Conservation (phyloP, 35 echinoderm and acorn worm species). For the Eucidaris tribuloides region DNA sequence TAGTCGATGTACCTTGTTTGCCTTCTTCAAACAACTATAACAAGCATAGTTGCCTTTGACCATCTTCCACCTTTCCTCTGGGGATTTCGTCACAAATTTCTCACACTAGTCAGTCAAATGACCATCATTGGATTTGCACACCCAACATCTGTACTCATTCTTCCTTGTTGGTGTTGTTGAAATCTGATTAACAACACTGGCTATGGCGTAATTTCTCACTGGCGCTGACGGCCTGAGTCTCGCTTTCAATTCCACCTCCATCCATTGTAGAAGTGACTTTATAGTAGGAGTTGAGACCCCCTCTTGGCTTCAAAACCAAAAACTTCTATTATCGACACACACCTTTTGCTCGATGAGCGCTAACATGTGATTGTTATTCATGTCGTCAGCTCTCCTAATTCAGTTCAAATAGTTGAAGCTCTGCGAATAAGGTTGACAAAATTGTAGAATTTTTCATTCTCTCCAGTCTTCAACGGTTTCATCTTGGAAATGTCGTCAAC, state of each 20-base stretch:
- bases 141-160: conserved; percentile 14
- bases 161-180: not conserved
- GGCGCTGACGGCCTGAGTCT: conserved; percentile 30
- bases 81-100: not conserved
- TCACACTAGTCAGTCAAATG: conserved; percentile 32
- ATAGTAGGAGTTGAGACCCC: not conserved
- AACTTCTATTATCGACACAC: not conserved
- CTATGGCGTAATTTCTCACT: not conserved
- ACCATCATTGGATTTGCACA: not conserved
- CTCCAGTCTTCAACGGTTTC: conserved; percentile 19
- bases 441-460: conserved; percentile 35
- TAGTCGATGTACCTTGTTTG: not conserved
- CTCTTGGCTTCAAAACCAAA: conserved; percentile 34
- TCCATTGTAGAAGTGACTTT: conserved; percentile 12
- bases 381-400: not conserved
- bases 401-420: conserved; percentile 29
- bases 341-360: conserved; percentile 40
- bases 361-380: conserved; percentile 31
- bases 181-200: not conserved
- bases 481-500: conserved; percentile 8
- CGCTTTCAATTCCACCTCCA: conserved; percentile 25
- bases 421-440: conserved; percentile 5
- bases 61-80: not conserved
- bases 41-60: conserved; percentile 29
- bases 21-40: conserved; percentile 44